Evolutionary conservation across 2,888 invertebrate species (phyloP), one percentile per base, ranked within the genome.

Genomic region (Sesamia inferens): DNA sequence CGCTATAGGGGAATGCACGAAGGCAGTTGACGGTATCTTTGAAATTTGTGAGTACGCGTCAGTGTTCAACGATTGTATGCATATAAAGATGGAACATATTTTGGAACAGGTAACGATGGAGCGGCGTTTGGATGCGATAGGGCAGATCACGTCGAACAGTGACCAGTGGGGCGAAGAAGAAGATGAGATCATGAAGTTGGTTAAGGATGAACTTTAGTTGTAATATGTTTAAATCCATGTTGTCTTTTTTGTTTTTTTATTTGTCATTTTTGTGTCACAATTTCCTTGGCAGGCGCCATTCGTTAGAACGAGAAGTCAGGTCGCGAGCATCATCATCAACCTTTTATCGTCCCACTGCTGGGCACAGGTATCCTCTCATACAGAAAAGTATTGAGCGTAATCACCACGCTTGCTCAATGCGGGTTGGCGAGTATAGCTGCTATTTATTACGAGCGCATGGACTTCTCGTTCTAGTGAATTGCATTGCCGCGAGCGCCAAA

Each of bases 11-110:
- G 94, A 96, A 77, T 96, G 96, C 63, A 79, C 78, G 3, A 84
- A 87, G 22, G 89, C 87, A 0, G 92, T 94, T 0, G 93, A 93
- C 0, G 88, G 85, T 5, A 92, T 95, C 14, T 96, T 96, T 59
- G 96, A 96, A 77, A 91, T 96, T 44, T 96, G 96, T 65, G 96
- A 96, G 78, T 95, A 93, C 66, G 94, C 96, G 10, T 93, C 95
- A 0, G 89, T 94, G 3, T 96, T 96, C 65, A 96, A 96, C 67
- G 96, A 96, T 71, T 96, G 96, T 61, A 96, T 96, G 96, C 95
- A 96, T 86, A 94, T 95, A 86, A 94, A 93, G 72, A 95, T 95
- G 95, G 96, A 96, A 61, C 96, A 96, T 87, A 91, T 96, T 5
- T 73, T 96, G 62, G 95, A 96, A 66, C 94, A 93, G 78, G 89